These are phyloP conservation scores for Dreissena polymorpha DNA, from an alignment of 1,140 invertebrate species.

Conservation along the genomic window DNA sequence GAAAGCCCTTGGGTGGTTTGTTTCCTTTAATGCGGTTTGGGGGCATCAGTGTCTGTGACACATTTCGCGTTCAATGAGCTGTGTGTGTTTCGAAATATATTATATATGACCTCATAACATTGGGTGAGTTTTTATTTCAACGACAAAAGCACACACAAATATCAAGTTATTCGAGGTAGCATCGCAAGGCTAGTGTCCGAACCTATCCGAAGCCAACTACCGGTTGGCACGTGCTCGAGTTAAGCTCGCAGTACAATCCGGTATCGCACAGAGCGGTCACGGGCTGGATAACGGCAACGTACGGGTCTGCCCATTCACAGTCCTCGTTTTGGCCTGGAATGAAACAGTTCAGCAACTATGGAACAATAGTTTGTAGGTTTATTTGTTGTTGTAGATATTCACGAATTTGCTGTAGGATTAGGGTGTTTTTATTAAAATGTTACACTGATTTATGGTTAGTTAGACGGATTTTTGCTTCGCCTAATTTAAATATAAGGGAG, in stretches of 20 bases:
- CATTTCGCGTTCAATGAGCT: too few relatives aligned
- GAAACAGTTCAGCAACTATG: not conserved
- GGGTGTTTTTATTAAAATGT: not conserved
- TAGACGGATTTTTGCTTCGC: not conserved
- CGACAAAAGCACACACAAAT: too few relatives aligned
- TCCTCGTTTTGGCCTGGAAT: not conserved
- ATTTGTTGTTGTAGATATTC: not conserved
- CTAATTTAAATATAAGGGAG: not conserved
- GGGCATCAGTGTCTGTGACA: too few relatives aligned
- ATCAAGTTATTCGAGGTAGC: too few relatives aligned
- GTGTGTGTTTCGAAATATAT: too few relatives aligned
- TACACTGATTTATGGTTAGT: not conserved
- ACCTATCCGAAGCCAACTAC: conserved; percentile 1
- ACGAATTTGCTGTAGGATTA: not conserved
- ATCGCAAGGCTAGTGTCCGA: too few relatives aligned
- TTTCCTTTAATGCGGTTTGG: too few relatives aligned
- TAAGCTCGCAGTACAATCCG: conserved; percentile 15
- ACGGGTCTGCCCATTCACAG: conserved; percentile 8
- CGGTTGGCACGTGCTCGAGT: conserved; percentile 5
- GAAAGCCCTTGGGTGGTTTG: too few relatives aligned
- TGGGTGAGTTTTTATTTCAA: too few relatives aligned
- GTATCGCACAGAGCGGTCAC: conserved; percentile 4
- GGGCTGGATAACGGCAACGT: not conserved
- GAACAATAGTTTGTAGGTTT: not conserved
- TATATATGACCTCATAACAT: too few relatives aligned